Base-by-base conservation (phyloP, 2,888 invertebrate species). In the Ormyrus thymus region DNA sequence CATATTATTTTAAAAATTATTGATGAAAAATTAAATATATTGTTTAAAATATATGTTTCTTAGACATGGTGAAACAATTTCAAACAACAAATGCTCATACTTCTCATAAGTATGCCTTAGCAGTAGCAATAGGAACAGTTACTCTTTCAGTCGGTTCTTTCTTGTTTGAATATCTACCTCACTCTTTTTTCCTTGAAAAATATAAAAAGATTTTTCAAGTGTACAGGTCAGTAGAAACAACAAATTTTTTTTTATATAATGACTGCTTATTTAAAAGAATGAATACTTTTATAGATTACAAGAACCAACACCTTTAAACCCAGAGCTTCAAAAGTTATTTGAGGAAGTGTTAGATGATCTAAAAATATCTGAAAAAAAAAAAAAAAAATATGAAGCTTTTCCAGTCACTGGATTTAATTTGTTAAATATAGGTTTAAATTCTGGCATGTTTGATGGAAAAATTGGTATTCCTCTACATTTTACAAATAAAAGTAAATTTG, bases 401-500 rank as follows among this genome's bases (percentile, higher is more conserved):
- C 92, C 93, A 82, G 94, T 94, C 2, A 93, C 92, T 90, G 96
- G 96, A 43, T 94, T 94, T 89, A 94, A 97, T 87, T 86, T 95
- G 51, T 93, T 94, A 86, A 92, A 93, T 90, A 93, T 94, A 59
- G 97, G 96, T 87, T 90, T 91, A 0, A 82, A 89, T 0, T 85
- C 85, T 59, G 90, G 90, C 50, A 89, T 84, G 71, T 93, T 89
- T 90, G 96, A 96, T 11, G 93, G 92, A 15, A 90, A 93, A 56
- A 87, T 97, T 82, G 97, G 97, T 6, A 91, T 97, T 62, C 97
- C 97, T 13, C 90, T 91, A 0, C 94, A 94, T 87, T 97, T 94
- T 87, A 89, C 90, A 0, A 96, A 94, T 86, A 91, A 91, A 70
- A 90, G 91, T 15, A 81, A 89, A 13, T 89, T 90, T 0, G 92